Base-by-base conservation (phyloP, 1,140 invertebrate genomes). In the Drosophila ironensis region DNA sequence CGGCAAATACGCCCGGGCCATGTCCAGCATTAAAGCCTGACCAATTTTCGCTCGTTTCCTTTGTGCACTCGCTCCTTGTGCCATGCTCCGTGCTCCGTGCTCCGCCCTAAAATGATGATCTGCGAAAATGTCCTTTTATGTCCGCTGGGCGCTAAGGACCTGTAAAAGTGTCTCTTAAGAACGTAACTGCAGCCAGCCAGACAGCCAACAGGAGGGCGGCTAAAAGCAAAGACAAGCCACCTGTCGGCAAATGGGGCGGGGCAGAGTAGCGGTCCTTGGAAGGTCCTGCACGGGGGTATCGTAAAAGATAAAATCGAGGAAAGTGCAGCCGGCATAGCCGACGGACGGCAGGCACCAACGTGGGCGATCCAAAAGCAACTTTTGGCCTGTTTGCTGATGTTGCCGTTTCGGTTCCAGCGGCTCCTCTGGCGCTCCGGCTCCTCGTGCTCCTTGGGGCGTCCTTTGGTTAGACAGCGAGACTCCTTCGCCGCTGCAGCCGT, bases 101-200 rank as follows among this genome's bases (percentile, higher is more conserved):
- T 3, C 33, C 8, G 7, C 47, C 44, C 4, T 73, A 73, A 84
- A 84, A 84, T 63, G 78, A 84, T 84, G 73, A 78, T 77, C 78
- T 59, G 56, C 50, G 53, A 68, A 74, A 74, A 74, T 69, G 71
- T 74, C 53, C 63, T 68, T 74, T 74, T 69, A 74, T 73, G 54
- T 57, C 42, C 41, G 54, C 61, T 38, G 71, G 48, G 52, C 71
- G 48, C 63, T 68, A 74, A 74, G 72, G 71, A 74, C 72, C 63
- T 74, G 50, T 74, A 74, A 74, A 74, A 84, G 70, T 61, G 71
- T 75, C 70, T 70, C 56, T 51, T 42, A 67, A 77, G 73, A 46
- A 63, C 42, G 57, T 52, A 57, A 51, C 56, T 59, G 46, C 64
- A 52, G 51, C 14, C 11, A 44, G 14, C 24, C 12, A 25, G 24